phyloP scores from a whole-genome alignment of 2,888 invertebrate species.

The Noctua comes region DNA sequence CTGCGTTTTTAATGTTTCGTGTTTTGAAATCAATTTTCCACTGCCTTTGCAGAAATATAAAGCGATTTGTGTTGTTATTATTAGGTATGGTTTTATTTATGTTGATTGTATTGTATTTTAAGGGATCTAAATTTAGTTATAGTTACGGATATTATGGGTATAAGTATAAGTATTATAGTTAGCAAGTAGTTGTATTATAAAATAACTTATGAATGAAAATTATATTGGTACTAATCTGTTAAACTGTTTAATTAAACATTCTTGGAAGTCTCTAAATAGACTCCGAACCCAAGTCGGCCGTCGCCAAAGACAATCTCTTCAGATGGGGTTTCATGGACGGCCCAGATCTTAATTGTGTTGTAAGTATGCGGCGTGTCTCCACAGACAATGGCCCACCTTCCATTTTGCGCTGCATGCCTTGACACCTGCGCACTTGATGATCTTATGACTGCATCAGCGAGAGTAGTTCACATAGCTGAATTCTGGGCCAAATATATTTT shows the following conservation, averaged over 20 bases:
- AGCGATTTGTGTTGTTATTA: constrained; percentile 26
- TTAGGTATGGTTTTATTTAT: constrained; percentile 32
- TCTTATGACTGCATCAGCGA: too few relatives aligned
- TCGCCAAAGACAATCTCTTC: too few relatives aligned
- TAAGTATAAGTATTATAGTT: constrained; percentile 20
- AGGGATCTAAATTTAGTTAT: not conserved
- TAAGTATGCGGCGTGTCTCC: too few relatives aligned
- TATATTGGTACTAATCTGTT: not conserved
- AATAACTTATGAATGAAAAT: not conserved
- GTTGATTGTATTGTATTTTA: constrained; percentile 11
- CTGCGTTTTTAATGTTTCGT: constrained; percentile 51
- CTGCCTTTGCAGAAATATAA: constrained; percentile 40
- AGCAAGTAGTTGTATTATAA: not conserved
- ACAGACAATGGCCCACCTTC: too few relatives aligned
- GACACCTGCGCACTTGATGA: too few relatives aligned
- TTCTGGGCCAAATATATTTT: too few relatives aligned
- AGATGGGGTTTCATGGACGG: too few relatives aligned
- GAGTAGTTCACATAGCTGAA: too few relatives aligned
- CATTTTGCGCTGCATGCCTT: too few relatives aligned
- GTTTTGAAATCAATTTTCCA: constrained; percentile 51
- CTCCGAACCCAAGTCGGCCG: too few relatives aligned
- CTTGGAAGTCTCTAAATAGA: too few relatives aligned
- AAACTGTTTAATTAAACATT: not conserved
- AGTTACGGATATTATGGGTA: constrained; percentile 37
- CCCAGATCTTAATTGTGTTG: too few relatives aligned